Evolutionary conservation across 2,113 vertebrate species (phyloP).

Genomic region (Potamarius usumacintae): DNA sequence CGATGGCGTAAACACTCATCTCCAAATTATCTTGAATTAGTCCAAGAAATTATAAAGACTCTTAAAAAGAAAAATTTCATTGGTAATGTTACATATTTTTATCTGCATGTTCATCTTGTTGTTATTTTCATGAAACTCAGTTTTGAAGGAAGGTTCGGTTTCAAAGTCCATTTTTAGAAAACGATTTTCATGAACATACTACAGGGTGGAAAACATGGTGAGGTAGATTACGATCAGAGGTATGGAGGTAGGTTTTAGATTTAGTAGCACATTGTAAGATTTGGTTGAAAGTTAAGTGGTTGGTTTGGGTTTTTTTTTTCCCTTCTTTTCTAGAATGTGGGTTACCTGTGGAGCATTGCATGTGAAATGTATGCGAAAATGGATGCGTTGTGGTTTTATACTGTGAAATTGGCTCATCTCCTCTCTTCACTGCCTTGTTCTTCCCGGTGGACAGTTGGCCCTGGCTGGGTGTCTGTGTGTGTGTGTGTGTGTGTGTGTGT

Average conservation of each 20-base stretch:
- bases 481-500: conserved; percentile 19
- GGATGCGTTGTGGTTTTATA: background rate
- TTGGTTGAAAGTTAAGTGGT: background rate
- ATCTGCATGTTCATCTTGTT: background rate
- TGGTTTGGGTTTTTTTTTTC: background rate
- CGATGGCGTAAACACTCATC: conserved; percentile 50
- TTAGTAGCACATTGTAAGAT: background rate
- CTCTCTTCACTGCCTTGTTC: conserved; percentile 31
- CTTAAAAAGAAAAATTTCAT: background rate
- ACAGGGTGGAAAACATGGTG: background rate
- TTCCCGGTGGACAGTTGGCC: conserved; percentile 42
- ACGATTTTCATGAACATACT: background rate
- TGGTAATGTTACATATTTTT: background rate
- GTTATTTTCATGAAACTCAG: background rate
- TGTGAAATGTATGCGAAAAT: background rate
- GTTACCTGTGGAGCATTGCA: background rate
- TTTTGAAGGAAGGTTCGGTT: no score
- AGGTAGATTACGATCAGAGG: background rate
- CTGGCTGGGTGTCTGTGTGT: conserved; percentile 27
- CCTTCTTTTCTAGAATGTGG: background rate
- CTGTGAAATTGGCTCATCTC: conserved; percentile 30
- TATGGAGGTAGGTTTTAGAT: background rate
- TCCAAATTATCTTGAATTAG: conserved; percentile 39
- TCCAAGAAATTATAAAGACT: conserved; percentile 8
- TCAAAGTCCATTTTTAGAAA: background rate